These are phyloP conservation scores for Aplysina aerophoba DNA, from an alignment of 37 sponge, comb jelly and placozoan species.

Conservation along the genomic window DNA sequence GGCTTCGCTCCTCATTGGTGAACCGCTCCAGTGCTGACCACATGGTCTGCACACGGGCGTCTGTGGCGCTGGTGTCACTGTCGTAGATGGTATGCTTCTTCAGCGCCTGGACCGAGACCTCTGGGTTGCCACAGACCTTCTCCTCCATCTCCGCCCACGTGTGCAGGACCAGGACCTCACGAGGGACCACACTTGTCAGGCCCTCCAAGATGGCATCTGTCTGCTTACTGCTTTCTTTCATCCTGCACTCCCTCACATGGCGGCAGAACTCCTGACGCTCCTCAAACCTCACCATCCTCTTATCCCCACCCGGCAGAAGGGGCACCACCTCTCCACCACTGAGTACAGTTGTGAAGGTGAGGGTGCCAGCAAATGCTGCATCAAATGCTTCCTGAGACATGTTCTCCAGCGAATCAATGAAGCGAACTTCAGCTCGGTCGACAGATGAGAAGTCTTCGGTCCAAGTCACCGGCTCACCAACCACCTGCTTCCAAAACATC, in stretches of 20 bases:
- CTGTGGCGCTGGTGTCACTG: constrained; percentile 41
- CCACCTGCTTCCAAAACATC: constrained; percentile 92
- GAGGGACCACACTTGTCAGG: constrained; percentile 67
- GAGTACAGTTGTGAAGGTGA: constrained; percentile 78
- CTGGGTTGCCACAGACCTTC: constrained; percentile 90
- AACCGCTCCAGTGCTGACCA: constrained; percentile 89
- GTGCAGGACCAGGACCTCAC: constrained; percentile 73
- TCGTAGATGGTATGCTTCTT: constrained; percentile 71
- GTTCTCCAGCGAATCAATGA: constrained; percentile 78
- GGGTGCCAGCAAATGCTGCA: constrained; percentile 58
- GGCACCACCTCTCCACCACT: constrained; percentile 72
- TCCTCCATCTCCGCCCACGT: constrained; percentile 91
- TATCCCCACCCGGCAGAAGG: constrained; percentile 52
- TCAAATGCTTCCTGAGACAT: constrained; percentile 77
- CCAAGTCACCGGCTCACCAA: constrained; percentile 87
- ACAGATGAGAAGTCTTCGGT: constrained; percentile 80
- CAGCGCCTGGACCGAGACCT: constrained; percentile 72
- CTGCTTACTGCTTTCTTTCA: constrained; percentile 79
- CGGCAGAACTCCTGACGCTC: constrained; percentile 71
- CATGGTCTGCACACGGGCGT: constrained; percentile 70
- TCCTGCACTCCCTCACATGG: constrained; percentile 67
- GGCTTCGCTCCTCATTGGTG: constrained; percentile 81
- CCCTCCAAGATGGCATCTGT: constrained; percentile 68
- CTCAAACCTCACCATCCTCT: constrained; percentile 66
- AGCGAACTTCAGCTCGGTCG: constrained; percentile 82